Conservation (phyloP, 2,113 vertebrate species). For the Heloderma charlesbogerti region DNA sequence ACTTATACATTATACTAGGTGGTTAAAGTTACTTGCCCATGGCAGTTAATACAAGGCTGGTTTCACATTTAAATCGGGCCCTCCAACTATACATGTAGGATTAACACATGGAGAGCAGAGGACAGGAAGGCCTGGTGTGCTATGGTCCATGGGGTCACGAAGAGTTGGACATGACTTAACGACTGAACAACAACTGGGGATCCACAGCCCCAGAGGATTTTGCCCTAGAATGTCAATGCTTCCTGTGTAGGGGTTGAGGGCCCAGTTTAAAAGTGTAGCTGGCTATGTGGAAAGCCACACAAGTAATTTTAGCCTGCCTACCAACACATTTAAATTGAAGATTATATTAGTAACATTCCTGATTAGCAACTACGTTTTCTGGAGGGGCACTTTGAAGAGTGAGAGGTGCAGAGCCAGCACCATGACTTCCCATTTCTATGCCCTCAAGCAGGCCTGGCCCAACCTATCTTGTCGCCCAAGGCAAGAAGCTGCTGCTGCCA, state of each 20-base stretch:
- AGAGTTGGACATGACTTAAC: too few relatives aligned
- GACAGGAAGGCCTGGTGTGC: too few relatives aligned
- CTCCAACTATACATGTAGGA: neutral
- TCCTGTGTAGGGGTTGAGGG: too few relatives aligned
- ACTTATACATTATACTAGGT: neutral
- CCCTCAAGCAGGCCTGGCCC: neutral
- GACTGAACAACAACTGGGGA: too few relatives aligned
- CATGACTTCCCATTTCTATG: neutral
- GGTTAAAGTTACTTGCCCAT: neutral
- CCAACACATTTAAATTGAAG: neutral
- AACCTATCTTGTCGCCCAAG: too few relatives aligned
- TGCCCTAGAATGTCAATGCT: neutral
- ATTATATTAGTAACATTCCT: neutral
- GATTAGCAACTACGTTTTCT: neutral
- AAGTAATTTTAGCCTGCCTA: neutral
- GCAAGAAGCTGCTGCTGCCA: too few relatives aligned
- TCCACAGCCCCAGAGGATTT: neutral
- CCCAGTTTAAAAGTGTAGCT: neutral
- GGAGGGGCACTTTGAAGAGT: neutral
- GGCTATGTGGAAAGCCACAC: neutral
- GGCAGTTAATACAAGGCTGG: neutral
- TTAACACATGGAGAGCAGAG: too few relatives aligned
- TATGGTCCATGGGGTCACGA: too few relatives aligned
- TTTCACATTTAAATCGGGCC: neutral
- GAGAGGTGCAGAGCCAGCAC: neutral